phyloP scores from a whole-genome alignment of 37 sponge, comb jelly and placozoan species.

The Spongilla lacustris region DNA sequence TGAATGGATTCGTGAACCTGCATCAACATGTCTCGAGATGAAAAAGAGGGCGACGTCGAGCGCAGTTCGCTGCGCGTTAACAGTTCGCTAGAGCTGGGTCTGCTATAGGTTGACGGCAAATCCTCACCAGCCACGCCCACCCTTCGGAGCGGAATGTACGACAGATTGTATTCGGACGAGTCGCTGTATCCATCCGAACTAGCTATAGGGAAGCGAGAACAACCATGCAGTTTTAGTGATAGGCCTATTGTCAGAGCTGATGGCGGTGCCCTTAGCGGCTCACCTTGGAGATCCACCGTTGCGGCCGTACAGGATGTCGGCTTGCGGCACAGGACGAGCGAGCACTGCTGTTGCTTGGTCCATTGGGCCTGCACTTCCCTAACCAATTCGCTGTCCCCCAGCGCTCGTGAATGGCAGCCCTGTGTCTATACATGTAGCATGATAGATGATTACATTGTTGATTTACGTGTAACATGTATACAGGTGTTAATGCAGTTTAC shows the following conservation, averaged over 20 bases:
- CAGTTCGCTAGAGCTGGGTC: neutral
- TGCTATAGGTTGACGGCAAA: neutral
- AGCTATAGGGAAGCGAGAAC: neutral
- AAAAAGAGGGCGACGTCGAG: neutral
- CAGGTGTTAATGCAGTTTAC: no score
- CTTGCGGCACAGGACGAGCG: neutral
- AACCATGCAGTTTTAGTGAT: neutral
- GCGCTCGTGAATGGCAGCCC: neutral
- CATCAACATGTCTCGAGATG: neutral
- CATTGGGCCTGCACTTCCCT: neutral
- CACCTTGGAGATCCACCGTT: neutral
- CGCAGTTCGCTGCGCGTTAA: neutral
- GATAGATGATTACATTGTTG: no score
- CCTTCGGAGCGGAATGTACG: neutral
- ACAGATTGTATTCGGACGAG: neutral
- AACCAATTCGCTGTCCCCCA: neutral
- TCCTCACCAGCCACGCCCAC: neutral
- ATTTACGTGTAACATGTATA: no score
- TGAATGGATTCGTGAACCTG: neutral
- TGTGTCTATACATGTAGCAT: neutral
- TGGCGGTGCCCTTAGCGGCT: no score
- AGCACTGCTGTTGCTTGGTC: neutral
- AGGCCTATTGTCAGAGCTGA: no score
- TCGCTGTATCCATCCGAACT: neutral
- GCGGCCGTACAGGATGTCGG: neutral